A percentile compares a stretch with the other conserved stretches of the same genome.
phyloP scores from a whole-genome alignment of 2,888 invertebrate species.

The Omphaloscelis lunosa region DNA sequence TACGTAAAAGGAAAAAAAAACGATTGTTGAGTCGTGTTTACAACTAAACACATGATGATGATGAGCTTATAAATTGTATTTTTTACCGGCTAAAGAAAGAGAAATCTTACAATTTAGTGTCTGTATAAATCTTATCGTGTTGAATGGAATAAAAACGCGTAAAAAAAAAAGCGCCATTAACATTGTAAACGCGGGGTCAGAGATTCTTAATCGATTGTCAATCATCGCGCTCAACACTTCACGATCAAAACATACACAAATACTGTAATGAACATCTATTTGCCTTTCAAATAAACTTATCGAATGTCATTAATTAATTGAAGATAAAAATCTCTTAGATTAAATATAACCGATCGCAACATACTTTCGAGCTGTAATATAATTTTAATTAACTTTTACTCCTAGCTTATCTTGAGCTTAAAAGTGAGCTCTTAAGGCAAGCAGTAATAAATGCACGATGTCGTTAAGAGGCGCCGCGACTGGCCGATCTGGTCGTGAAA shows the following conservation, averaged over 20 bases:
- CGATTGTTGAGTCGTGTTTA: not conserved
- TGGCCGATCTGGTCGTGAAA: slow-evolving; percentile 65
- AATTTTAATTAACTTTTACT: slow-evolving; percentile 55
- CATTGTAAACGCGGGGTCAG: slow-evolving; percentile 50
- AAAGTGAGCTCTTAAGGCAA: slow-evolving; percentile 64
- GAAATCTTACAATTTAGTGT: slow-evolving; percentile 48
- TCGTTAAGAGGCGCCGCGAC: slow-evolving; percentile 74
- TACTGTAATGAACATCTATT: slow-evolving; percentile 35
- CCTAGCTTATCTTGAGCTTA: slow-evolving; percentile 39
- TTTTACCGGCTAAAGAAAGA: slow-evolving; percentile 46
- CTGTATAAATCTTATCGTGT: slow-evolving; percentile 40
- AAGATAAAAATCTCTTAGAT: slow-evolving; percentile 43
- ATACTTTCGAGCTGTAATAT: slow-evolving; percentile 39
- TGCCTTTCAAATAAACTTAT: slow-evolving; percentile 48
- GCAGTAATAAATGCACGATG: slow-evolving; percentile 75
- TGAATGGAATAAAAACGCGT: slow-evolving; percentile 47
- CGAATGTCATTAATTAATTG: slow-evolving; percentile 47
- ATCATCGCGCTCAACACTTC: slow-evolving; percentile 43
- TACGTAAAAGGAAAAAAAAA: not conserved
- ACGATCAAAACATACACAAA: slow-evolving; percentile 57
- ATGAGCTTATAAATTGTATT: slow-evolving; percentile 42
- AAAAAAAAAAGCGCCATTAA: slow-evolving; percentile 58
- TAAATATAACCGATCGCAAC: slow-evolving; percentile 21
- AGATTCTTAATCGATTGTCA: slow-evolving; percentile 60
- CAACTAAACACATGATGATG: slow-evolving; percentile 38